These are phyloP conservation scores for Gymnoscopelus braueri DNA, from an alignment of 2,797 vertebrate species.

Conservation along the genomic window DNA sequence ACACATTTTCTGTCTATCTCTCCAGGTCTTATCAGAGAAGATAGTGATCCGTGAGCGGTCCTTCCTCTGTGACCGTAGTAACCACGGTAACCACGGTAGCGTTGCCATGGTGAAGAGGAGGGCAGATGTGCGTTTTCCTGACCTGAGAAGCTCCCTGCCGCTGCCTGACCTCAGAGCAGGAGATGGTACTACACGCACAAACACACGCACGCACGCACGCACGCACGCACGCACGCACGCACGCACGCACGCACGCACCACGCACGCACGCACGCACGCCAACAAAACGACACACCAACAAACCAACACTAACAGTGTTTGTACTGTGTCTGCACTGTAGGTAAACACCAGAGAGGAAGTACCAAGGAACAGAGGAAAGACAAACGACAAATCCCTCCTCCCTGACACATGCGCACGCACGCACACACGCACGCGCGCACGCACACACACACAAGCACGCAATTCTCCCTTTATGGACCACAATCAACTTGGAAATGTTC, in stretches of 20 bases:
- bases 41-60: conserved; percentile 39
- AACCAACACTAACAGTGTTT: neutral
- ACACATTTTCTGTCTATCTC: neutral
- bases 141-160: conserved; percentile 46
- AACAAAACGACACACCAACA: neutral
- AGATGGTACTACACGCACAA: conserved; percentile 35
- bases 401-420: too few species aligned
- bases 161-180: conserved; percentile 54
- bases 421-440: too few species aligned
- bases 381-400: conserved; percentile 2
- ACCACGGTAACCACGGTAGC: conserved; percentile 5
- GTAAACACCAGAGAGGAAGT: conserved; percentile 43
- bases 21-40: conserved; percentile 53
- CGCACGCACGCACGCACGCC: conserved; percentile 7
- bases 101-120: conserved; percentile 27
- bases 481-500: too few species aligned
- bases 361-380: conserved; percentile 47
- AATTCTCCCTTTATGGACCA: too few species aligned
- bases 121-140: conserved; percentile 59
- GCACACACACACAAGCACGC: neutral
- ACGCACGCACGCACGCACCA: conserved; percentile 38
- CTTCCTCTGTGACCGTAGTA: conserved; percentile 38
- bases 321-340: conserved; percentile 24
- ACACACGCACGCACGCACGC: neutral
- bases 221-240: neutral